A percentile compares a stretch with the other conserved stretches of the same genome.
Conservation (phyloP, 2,113 vertebrate genomes). For the Pardalotus punctatus region DNA sequence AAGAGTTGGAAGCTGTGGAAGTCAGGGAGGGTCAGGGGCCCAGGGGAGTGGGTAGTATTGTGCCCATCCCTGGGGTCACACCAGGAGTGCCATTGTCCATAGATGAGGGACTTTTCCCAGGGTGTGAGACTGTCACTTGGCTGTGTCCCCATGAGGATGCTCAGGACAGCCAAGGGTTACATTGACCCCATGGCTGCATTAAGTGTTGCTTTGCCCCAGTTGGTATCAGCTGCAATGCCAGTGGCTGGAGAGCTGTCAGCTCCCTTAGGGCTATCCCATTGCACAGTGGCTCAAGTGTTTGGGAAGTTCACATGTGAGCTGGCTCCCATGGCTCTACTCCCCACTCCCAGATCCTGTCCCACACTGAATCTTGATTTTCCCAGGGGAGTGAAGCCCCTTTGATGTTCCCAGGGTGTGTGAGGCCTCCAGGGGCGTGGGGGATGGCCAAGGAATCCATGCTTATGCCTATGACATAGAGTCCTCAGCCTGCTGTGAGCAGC, state of each 20-base stretch:
- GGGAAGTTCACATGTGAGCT: not conserved
- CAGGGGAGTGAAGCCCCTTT: not conserved
- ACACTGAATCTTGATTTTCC: not conserved
- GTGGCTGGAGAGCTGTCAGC: not conserved
- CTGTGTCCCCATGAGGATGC: not conserved
- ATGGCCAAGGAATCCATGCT: not conserved
- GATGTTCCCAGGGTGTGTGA: accelerated
- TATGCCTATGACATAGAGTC: not conserved
- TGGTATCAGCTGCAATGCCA: not conserved
- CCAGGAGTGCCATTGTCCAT: accelerated
- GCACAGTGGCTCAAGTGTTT: accelerated
- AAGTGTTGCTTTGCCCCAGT: not conserved
- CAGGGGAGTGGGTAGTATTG: accelerated
- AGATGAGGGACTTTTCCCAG: not conserved
- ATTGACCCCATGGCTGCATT: accelerated
- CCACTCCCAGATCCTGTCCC: not conserved
- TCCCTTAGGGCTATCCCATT: not conserved
- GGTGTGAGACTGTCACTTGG: not conserved
- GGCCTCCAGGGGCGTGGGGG: not conserved
- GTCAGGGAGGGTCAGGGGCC: not conserved
- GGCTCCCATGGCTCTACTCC: accelerated
- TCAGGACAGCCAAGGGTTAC: not conserved
- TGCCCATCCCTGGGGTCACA: not conserved
- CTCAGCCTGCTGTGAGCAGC: not conserved
- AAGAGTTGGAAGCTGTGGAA: not conserved